Conservation (phyloP, 2,888 invertebrate genomes). For the Heliothis peltigera region DNA sequence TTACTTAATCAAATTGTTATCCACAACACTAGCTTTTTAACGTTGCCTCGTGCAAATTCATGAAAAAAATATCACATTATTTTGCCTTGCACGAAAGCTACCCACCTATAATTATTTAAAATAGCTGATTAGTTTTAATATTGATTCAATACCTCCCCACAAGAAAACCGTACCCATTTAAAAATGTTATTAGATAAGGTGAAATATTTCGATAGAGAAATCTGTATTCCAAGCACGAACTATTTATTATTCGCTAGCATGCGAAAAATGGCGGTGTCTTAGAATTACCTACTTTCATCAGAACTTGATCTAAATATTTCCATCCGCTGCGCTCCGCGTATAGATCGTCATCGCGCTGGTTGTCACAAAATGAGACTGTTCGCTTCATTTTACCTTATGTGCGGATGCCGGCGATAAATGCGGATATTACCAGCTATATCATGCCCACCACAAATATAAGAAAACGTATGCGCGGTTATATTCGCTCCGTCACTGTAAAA, state of each 20-base stretch:
- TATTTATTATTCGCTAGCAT: constrained; percentile 35
- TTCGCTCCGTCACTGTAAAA: constrained; percentile 46
- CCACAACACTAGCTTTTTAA: not conserved
- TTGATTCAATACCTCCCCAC: too few species aligned
- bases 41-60: not conserved
- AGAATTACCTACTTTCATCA: constrained; percentile 47
- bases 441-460: constrained; percentile 30
- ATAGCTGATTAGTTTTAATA: too few species aligned
- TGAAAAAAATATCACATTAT: not conserved
- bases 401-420: constrained; percentile 42
- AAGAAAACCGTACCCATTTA: not conserved
- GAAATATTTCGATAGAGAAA: constrained; percentile 4
- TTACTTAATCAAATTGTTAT: not conserved
- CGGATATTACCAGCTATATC: constrained; percentile 51
- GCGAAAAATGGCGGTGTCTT: constrained; percentile 32
- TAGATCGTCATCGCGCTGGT: constrained; percentile 46
- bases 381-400: constrained; percentile 51
- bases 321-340: constrained; percentile 36
- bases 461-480: constrained; percentile 41
- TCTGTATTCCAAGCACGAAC: constrained; percentile 39
- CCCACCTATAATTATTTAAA: too few species aligned
- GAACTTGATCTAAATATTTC: constrained; percentile 51
- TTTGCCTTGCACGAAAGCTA: too few species aligned
- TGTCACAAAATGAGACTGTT: constrained; percentile 49
- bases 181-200: not conserved